Percentiles rank a stretch among this genome's conserved stretches.
phyloP scores from a whole-genome alignment of 1,140 invertebrate species.

The Hyles euphorbiae region DNA sequence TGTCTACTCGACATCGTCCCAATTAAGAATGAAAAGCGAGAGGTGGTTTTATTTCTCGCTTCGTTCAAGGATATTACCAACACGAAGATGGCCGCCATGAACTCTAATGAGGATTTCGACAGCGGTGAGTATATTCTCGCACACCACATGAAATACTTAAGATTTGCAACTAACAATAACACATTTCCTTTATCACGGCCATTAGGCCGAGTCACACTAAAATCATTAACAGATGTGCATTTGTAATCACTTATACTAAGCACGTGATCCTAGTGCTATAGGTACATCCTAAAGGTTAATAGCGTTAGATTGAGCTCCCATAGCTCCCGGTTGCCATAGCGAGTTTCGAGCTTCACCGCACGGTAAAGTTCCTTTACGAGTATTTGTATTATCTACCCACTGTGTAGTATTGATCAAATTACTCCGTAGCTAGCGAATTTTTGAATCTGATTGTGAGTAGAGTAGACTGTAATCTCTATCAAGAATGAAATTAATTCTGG shows the following conservation, averaged over 20 bases:
- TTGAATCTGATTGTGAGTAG: conserved; percentile 24
- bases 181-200: neutral
- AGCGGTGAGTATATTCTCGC: conserved; percentile 81
- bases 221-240: conserved; percentile 26
- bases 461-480: conserved; percentile 12
- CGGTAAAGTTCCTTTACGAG: conserved; percentile 53
- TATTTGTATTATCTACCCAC: conserved; percentile 31
- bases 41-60: conserved; percentile 96
- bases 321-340: conserved; percentile 58
- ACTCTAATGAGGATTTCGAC: conserved; percentile 86
- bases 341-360: conserved; percentile 59
- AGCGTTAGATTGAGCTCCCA: conserved; percentile 55
- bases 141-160: conserved; percentile 17
- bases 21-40: conserved; percentile 98
- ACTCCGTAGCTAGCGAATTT: conserved; percentile 26
- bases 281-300: conserved; percentile 46
- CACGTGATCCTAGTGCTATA: conserved; percentile 56
- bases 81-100: conserved; percentile 89
- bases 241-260: conserved; percentile 54
- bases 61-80: conserved; percentile 98
- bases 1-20: conserved; percentile 98
- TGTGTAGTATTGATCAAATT: conserved; percentile 30
- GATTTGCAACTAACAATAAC: conserved; percentile 8
- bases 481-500: conserved; percentile 1
- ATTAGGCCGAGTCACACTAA: neutral